Evolutionary conservation across 2,113 vertebrate species (phyloP).

Genomic region (Petaurus breviceps): DNA sequence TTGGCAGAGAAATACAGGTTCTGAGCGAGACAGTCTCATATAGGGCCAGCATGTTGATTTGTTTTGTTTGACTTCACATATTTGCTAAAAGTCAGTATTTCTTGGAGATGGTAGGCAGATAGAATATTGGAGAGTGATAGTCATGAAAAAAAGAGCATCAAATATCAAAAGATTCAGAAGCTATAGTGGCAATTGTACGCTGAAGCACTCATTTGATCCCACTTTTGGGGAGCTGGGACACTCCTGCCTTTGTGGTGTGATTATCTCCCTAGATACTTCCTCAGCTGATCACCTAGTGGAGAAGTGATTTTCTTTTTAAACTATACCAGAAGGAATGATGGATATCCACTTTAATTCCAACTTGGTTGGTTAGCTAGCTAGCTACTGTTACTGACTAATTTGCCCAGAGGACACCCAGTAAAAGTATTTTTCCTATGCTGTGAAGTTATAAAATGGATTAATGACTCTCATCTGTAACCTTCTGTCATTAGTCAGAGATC

Average conservation of each 20-base stretch:
- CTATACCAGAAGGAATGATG: not conserved
- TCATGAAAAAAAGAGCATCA: not conserved
- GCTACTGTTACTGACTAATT: not conserved
- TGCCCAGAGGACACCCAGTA: not conserved
- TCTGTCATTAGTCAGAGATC: not conserved
- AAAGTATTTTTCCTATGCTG: not conserved
- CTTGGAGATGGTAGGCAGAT: not conserved
- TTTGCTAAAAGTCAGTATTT: not conserved
- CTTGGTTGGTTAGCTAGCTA: not conserved
- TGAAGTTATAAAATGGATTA: not conserved
- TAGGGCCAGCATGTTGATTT: not conserved
- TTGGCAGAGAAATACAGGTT: slow-evolving; percentile 3
- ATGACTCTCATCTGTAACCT: not conserved
- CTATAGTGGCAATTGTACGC: not conserved
- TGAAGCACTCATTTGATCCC: not conserved
- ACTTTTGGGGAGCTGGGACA: not conserved
- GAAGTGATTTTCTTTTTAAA: not conserved
- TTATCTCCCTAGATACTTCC: not conserved
- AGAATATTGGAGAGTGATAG: not conserved
- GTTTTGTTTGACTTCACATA: not conserved
- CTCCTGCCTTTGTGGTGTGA: not conserved
- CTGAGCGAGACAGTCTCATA: not conserved
- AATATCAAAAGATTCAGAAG: not conserved
- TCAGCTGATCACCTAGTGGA: not conserved
- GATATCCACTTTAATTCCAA: not conserved